phyloP scores from a whole-genome alignment of 2,797 vertebrate genomes.

The Salarias fasciatus region DNA sequence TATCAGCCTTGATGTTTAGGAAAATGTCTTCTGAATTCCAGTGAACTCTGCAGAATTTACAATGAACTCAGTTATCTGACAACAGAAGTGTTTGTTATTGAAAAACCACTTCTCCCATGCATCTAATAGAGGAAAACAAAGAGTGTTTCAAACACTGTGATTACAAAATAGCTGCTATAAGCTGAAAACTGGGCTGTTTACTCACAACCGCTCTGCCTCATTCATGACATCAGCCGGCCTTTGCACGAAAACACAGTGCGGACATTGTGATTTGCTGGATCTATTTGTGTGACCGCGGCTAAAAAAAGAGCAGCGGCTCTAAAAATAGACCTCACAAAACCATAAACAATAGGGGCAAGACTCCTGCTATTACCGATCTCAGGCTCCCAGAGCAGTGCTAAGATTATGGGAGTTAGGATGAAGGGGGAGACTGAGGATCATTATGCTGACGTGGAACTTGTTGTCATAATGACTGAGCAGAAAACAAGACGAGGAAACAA shows the following conservation, averaged over 20 bases:
- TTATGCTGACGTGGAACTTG: slow-evolving; percentile 69
- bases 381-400: slow-evolving; percentile 34
- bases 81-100: not conserved
- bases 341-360: slow-evolving; percentile 68
- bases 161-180: slow-evolving; percentile 47
- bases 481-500: slow-evolving; percentile 50
- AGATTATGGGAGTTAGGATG: slow-evolving; percentile 67
- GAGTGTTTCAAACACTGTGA: slow-evolving; percentile 25
- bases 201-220: slow-evolving; percentile 47
- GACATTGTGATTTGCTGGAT: slow-evolving; percentile 51
- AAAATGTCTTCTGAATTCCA: not conserved
- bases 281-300: slow-evolving; percentile 64
- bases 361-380: slow-evolving; percentile 65
- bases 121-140: slow-evolving; percentile 20
- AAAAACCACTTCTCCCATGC: not conserved
- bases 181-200: slow-evolving; percentile 50
- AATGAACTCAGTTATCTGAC: not conserved
- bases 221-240: slow-evolving; percentile 58
- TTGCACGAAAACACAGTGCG: slow-evolving; percentile 69
- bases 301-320: slow-evolving; percentile 64
- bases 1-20: too few relatives aligned
- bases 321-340: slow-evolving; percentile 68
- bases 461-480: slow-evolving; percentile 75
- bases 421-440: slow-evolving; percentile 49
- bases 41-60: not conserved